A percentile compares a stretch with the other conserved stretches of the same genome.
Evolutionary conservation across 2,888 invertebrate genomes (phyloP).

Genomic region (Galeopsomyia nigrocyanea): DNA sequence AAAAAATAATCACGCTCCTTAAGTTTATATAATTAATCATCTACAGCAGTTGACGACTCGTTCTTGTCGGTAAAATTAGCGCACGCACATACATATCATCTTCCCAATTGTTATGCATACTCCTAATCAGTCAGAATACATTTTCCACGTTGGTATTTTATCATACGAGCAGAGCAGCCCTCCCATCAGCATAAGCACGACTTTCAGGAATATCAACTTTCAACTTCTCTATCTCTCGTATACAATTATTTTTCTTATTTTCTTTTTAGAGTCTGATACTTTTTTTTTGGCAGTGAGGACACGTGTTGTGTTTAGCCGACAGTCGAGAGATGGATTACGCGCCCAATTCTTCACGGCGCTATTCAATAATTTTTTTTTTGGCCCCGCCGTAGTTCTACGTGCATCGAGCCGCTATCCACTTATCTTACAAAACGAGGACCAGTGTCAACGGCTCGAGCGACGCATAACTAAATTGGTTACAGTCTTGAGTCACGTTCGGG

Average conservation of each 20-base stretch:
- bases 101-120: slow-evolving; percentile 51
- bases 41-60: slow-evolving; percentile 64
- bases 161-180: slow-evolving; percentile 50
- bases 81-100: slow-evolving; percentile 41
- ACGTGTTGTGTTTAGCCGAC: slow-evolving; percentile 58
- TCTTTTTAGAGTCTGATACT: slow-evolving; percentile 55
- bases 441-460: slow-evolving; percentile 55
- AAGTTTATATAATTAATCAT: slow-evolving; percentile 63
- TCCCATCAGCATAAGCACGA: slow-evolving; percentile 56
- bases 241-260: slow-evolving; percentile 2
- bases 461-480: slow-evolving; percentile 61
- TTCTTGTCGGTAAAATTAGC: slow-evolving; percentile 62
- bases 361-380: slow-evolving; percentile 51
- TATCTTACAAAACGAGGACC: slow-evolving; percentile 4
- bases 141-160: slow-evolving; percentile 43
- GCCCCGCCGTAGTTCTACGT: slow-evolving; percentile 64
- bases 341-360: slow-evolving; percentile 40
- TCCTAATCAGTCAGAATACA: slow-evolving; percentile 62
- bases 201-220: slow-evolving; percentile 30
- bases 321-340: slow-evolving; percentile 51
- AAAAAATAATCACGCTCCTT: slow-evolving; percentile 68
- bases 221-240: slow-evolving; percentile 17
- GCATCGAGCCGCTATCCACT: slow-evolving; percentile 55
- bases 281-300: slow-evolving; percentile 67
- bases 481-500: slow-evolving; percentile 65